These are phyloP conservation scores for Acanthoscelides obtectus DNA, from an alignment of 2,888 invertebrate species.

Conservation along the genomic window DNA sequence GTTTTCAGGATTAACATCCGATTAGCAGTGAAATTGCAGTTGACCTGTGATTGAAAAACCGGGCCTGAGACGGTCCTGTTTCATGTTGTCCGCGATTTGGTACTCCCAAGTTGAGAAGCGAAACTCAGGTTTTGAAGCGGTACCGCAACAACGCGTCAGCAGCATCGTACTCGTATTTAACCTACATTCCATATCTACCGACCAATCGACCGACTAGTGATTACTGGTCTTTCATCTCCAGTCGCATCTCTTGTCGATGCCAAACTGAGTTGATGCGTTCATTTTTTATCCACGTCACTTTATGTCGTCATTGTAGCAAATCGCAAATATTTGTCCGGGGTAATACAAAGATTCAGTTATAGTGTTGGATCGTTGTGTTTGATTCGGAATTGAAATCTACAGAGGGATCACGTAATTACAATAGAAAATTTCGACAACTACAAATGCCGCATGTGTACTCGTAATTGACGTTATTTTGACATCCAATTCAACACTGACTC, in stretches of 20 bases:
- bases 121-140: neutral
- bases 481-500: too few relatives aligned
- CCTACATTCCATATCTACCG: slow-evolving; percentile 1
- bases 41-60: too few relatives aligned
- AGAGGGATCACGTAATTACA: too few relatives aligned
- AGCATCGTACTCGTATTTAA: neutral
- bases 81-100: neutral
- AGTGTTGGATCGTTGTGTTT: too few relatives aligned
- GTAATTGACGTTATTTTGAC: too few relatives aligned
- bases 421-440: too few relatives aligned
- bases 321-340: neutral
- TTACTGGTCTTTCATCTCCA: neutral
- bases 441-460: too few relatives aligned
- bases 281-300: neutral
- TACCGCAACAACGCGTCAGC: neutral
- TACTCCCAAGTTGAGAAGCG: neutral
- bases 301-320: neutral
- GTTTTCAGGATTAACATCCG: too few relatives aligned
- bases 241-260: neutral
- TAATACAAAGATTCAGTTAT: neutral
- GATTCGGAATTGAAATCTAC: too few relatives aligned
- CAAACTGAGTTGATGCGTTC: neutral
- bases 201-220: neutral
- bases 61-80: neutral
- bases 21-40: too few relatives aligned